These are phyloP conservation scores for Drosophila greeni DNA, from an alignment of 2,888 invertebrate genomes.

Conservation along the genomic window DNA sequence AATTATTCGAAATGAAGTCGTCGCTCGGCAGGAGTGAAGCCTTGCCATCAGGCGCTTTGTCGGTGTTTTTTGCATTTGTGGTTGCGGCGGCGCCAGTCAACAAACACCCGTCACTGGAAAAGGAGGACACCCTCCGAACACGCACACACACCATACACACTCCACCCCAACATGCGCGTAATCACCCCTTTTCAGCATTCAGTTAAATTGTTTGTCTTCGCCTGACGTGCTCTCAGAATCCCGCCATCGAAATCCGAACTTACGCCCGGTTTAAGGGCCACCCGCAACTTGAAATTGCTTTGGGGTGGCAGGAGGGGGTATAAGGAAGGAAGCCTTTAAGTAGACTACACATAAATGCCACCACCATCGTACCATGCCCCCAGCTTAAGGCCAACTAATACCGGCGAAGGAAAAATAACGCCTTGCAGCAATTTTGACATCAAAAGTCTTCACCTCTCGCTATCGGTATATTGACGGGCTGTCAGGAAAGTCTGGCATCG, in stretches of 20 bases:
- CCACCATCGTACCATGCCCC: constrained; percentile 1
- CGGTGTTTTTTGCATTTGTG: constrained; percentile 46
- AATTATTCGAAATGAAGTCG: constrained; percentile 72
- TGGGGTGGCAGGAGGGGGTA: constrained; percentile 16
- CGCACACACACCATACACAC: background rate
- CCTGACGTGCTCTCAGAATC: constrained; percentile 64
- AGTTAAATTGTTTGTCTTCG: constrained; percentile 70
- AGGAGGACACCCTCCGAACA: constrained; percentile 15
- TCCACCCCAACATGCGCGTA: constrained; percentile 11
- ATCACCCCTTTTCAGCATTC: constrained; percentile 60
- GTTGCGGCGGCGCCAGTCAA: constrained; percentile 48
- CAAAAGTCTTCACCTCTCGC: constrained; percentile 64
- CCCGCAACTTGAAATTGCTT: constrained; percentile 52
- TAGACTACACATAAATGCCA: constrained; percentile 66
- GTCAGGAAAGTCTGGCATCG: constrained; percentile 54
- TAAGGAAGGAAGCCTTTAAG: constrained; percentile 64
- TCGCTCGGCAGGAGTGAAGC: constrained; percentile 38
- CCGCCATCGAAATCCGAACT: constrained; percentile 49
- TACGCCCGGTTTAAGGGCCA: constrained; percentile 34
- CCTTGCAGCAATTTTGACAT: constrained; percentile 67
- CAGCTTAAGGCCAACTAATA: constrained; percentile 6
- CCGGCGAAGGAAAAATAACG: constrained; percentile 46
- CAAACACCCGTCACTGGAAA: constrained; percentile 36
- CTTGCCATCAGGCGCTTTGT: constrained; percentile 32
- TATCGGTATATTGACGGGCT: constrained; percentile 43